These are phyloP conservation scores for Pionites leucogaster DNA, from an alignment of 2,113 vertebrate species.

Conservation along the genomic window DNA sequence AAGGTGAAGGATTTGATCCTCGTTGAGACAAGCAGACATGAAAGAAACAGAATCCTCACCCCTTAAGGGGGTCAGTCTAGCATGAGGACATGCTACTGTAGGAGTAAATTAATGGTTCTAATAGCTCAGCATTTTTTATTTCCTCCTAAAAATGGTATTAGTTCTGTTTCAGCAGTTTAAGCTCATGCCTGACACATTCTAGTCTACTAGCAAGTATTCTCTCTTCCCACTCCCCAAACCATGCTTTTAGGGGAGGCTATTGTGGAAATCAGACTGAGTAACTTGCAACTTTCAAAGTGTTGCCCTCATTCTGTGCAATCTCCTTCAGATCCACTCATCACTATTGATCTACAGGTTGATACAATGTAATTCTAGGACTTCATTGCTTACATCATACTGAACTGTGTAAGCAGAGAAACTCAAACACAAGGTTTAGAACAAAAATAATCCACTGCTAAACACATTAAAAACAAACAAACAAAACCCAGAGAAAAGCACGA, in stretches of 20 bases:
- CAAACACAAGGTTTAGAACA: neutral
- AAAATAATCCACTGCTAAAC: neutral
- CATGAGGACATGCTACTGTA: neutral
- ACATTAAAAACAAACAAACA: neutral
- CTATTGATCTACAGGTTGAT: neutral
- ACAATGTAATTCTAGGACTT: neutral
- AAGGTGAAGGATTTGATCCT: neutral
- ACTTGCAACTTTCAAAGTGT: accelerated
- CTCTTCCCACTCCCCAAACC: neutral
- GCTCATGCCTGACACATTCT: accelerated
- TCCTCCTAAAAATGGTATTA: neutral
- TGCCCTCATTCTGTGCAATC: neutral
- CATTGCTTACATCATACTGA: neutral
- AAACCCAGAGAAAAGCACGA: neutral
- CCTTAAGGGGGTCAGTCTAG: neutral
- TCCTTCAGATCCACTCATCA: accelerated
- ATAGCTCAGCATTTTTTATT: neutral
- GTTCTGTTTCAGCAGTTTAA: neutral
- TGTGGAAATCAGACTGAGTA: neutral
- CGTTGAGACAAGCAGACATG: neutral
- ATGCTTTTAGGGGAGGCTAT: neutral
- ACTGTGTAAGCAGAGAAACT: neutral
- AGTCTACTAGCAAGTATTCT: neutral
- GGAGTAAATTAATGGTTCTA: neutral
- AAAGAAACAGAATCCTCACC: neutral